Base-by-base conservation (phyloP, 2,888 invertebrate genomes). In the Acanthosepion pharaonis region DNA sequence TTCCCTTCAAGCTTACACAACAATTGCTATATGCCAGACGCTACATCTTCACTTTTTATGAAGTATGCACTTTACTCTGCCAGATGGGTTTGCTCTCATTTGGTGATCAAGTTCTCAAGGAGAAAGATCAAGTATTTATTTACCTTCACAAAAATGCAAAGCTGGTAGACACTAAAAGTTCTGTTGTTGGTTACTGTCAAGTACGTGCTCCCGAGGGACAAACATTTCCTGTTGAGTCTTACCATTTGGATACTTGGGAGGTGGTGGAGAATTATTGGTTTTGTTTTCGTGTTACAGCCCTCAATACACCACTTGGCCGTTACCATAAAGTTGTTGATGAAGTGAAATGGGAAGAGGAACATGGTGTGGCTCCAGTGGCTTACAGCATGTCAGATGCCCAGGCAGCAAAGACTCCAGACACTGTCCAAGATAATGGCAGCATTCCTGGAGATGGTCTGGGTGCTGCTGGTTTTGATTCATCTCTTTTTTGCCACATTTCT, bases 401-500 rank as follows among this genome's bases (percentile, higher is more conserved):
- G 33, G 94, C 92, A 33, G 94, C 98, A 0, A 97, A 97, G 94
- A 96, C 97, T 1, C 97, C 98, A 0, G 97, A 98, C 3, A 98
- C 98, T 95, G 98, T 98, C 5, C 53, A 96, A 0, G 96, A 96
- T 18, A 96, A 97, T 92, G 98, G 98, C 0, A 96, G 97, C 15
- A 97, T 98, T 64, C 98, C 98, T 0, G 99, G 99, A 0, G 98
- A 99, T 97, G 97, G 98, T 9, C 97, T 98, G 94, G 98, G 98
- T 3, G 98, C 98, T 0, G 98, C 98, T 28, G 98, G 98, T 0
- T 97, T 98, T 0, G 98, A 98, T 97, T 98, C 98, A 0, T 98
- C 98, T 0, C 97, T 98, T 48, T 95, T 28, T 94, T 95, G 95
- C 49, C 95, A 95, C 91, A 91, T 95, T n/a, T 64, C 91, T 91